Percentiles rank a stretch among this genome's conserved stretches.
Conservation (phyloP, 2,797 vertebrate genomes). For the Dermochelys coriacea region DNA sequence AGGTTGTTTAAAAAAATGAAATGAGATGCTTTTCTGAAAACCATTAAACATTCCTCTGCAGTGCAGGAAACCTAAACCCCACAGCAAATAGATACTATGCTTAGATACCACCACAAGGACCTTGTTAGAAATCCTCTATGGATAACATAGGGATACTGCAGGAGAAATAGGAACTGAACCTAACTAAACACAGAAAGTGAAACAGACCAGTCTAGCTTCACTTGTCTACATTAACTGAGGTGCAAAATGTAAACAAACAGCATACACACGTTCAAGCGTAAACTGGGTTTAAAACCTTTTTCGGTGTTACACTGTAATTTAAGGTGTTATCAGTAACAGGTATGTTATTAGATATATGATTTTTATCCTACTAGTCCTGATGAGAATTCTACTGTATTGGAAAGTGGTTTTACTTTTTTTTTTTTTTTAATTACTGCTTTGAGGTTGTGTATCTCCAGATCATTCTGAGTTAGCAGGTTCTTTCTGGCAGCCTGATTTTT, state of each 20-base stretch:
- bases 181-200: neutral
- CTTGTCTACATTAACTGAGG: neutral
- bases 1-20: neutral
- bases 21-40: neutral
- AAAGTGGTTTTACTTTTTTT: neutral
- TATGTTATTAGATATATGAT: neutral
- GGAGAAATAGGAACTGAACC: neutral
- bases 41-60: constrained; percentile 24
- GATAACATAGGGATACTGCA: neutral
- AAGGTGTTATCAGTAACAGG: constrained; percentile 18
- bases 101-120: neutral
- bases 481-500: neutral
- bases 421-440: neutral
- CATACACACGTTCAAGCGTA: neutral
- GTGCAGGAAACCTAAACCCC: neutral
- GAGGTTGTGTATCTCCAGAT: neutral
- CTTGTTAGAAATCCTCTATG: neutral
- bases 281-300: neutral
- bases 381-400: neutral
- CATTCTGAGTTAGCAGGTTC: neutral
- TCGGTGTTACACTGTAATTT: neutral
- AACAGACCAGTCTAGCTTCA: neutral
- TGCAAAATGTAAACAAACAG: neutral
- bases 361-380: neutral
- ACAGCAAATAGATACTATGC: neutral